Percentiles rank a stretch among this genome's conserved stretches.
These are phyloP conservation scores for Drosophila navojoa DNA, from an alignment of 1,140 invertebrate species.

Conservation along the genomic window DNA sequence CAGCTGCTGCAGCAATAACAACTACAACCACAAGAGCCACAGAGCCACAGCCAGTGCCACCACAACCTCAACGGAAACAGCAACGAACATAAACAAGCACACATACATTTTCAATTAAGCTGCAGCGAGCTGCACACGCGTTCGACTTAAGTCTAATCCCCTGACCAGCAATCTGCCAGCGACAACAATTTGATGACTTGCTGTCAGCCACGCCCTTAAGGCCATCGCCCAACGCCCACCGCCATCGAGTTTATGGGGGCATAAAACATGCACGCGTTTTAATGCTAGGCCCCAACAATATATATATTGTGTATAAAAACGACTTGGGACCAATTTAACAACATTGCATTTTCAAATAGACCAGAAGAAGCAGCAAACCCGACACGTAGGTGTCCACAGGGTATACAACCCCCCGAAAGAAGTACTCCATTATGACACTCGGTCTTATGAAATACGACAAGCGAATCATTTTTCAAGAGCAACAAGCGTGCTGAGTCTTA, in stretches of 20 bases:
- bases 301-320: constrained; percentile 1
- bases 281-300: constrained; percentile 17
- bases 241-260: constrained; percentile 9
- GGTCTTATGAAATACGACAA: neutral
- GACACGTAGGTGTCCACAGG: constrained; percentile 4
- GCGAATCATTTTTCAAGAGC: too few species aligned
- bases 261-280: constrained; percentile 43
- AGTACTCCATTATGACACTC: neutral
- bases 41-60: neutral
- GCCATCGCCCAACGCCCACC: too few species aligned
- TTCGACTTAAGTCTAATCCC: constrained; percentile 64
- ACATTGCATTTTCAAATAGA: constrained; percentile 25
- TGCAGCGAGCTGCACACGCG: constrained; percentile 43
- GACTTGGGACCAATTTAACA: constrained; percentile 25
- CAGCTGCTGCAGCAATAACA: constrained; percentile 5
- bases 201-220: neutral
- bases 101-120: constrained; percentile 73
- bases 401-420: neutral
- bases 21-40: neutral
- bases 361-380: neutral
- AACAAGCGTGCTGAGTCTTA: too few species aligned
- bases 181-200: constrained; percentile 24
- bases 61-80: neutral
- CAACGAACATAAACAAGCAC: constrained; percentile 1
- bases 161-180: constrained; percentile 32